Evolutionary conservation across 2,888 invertebrate genomes (phyloP).

Genomic region (Epinotia bilunana): DNA sequence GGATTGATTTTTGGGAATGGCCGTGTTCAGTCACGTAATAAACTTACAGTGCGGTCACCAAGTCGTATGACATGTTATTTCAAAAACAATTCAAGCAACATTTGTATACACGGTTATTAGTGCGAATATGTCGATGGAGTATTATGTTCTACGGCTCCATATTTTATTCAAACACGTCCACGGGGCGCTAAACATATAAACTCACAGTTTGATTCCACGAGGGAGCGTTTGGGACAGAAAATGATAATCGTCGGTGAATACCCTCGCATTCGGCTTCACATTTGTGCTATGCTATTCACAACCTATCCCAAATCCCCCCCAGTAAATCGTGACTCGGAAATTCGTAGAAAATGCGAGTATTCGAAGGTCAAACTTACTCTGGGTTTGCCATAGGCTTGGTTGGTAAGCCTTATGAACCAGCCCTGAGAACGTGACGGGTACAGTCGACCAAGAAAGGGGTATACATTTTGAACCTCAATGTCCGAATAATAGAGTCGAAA

Average conservation of each 20-base stretch:
- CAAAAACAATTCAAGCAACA: too few species aligned
- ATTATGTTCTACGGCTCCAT: constrained; percentile 10
- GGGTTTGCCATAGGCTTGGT: neutral
- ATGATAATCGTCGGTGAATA: constrained; percentile 37
- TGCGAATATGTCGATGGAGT: too few species aligned
- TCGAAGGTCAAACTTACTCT: neutral
- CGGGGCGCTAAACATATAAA: constrained; percentile 39
- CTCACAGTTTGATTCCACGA: constrained; percentile 27
- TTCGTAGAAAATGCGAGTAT: neutral
- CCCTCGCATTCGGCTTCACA: constrained; percentile 21
- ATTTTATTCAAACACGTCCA: constrained; percentile 33
- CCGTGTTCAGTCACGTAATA: too few species aligned
- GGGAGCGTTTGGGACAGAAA: constrained; percentile 32
- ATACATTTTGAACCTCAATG: too few species aligned
- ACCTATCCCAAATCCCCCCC: neutral
- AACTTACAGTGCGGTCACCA: too few species aligned
- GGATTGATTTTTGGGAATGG: too few species aligned
- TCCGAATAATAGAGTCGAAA: too few species aligned
- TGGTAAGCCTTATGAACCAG: neutral
- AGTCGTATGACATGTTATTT: too few species aligned
- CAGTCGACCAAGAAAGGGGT: neutral
- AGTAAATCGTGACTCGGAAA: neutral
- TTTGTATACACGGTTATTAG: too few species aligned
- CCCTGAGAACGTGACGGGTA: constrained; percentile 15
- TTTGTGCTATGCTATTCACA: neutral